These are phyloP conservation scores for Drosophila dunni DNA, from an alignment of 1,140 invertebrate genomes.

Conservation along the genomic window DNA sequence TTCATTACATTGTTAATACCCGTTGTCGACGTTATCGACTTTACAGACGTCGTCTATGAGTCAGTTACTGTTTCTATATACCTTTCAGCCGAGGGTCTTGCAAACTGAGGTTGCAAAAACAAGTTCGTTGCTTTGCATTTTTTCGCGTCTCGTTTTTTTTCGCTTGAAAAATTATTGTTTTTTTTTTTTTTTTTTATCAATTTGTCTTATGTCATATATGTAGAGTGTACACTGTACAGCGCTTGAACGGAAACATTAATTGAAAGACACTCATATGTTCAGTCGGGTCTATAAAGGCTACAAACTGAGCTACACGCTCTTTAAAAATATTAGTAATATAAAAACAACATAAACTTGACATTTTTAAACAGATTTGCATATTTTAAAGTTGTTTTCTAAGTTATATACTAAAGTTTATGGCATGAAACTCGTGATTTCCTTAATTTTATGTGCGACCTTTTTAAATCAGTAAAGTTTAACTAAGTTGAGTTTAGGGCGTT, in stretches of 20 bases:
- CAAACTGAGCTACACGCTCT: conserved; percentile 32
- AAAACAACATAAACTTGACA: background rate
- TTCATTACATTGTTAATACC: conserved; percentile 18
- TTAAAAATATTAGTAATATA: background rate
- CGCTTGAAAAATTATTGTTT: conserved; percentile 5
- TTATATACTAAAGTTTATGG: background rate
- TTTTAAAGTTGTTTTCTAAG: background rate
- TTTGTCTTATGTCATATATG: conserved; percentile 39
- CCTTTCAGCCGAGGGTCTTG: conserved; percentile 27
- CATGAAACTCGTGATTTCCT: conserved; percentile 3
- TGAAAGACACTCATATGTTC: conserved; percentile 44
- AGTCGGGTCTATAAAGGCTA: conserved; percentile 12
- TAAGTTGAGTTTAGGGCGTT: too few species aligned
- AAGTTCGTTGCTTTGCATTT: conserved; percentile 32
- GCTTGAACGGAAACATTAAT: conserved; percentile 72
- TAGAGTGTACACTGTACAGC: conserved; percentile 16
- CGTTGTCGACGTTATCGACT: conserved; percentile 7
- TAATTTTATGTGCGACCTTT: background rate
- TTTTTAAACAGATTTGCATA: background rate
- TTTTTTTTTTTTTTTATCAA: conserved; percentile 36
- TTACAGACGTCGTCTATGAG: conserved; percentile 14
- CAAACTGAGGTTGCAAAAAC: conserved; percentile 32
- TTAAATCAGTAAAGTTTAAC: too few species aligned
- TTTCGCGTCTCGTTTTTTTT: conserved; percentile 5
- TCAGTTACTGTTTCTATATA: conserved; percentile 16